phyloP scores from a whole-genome alignment of 2,888 invertebrate genomes.

The Rotaria macrura region DNA sequence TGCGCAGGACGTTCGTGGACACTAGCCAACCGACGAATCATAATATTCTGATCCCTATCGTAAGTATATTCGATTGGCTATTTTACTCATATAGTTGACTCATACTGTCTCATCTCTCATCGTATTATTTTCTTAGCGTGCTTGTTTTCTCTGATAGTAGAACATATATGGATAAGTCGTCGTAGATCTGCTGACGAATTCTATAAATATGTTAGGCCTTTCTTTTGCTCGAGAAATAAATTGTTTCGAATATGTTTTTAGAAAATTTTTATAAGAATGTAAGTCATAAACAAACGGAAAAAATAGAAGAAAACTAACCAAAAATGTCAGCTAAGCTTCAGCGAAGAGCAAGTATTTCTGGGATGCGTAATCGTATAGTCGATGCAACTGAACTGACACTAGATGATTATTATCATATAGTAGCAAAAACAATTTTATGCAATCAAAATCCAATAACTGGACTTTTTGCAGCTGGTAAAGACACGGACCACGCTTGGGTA shows the following conservation, averaged over 20 bases:
- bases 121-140: neutral
- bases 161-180: neutral
- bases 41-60: neutral
- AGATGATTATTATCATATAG: conserved; percentile 87
- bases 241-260: neutral
- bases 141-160: neutral
- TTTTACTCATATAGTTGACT: neutral
- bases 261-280: neutral
- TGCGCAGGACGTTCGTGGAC: too few relatives aligned
- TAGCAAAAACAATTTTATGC: conserved; percentile 80
- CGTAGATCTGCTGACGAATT: neutral
- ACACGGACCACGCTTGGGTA: conserved; percentile 77
- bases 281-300: neutral
- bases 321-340: neutral
- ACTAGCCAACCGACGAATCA: too few relatives aligned
- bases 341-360: neutral
- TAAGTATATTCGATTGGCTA: neutral
- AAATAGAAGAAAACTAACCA: neutral
- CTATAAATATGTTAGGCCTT: neutral
- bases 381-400: conserved; percentile 53
- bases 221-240: neutral
- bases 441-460: conserved; percentile 91
- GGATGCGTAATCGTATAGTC: neutral
- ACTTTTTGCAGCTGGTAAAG: conserved; percentile 71
- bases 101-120: neutral